phyloP scores from a whole-genome alignment of 2,888 invertebrate genomes.

The Branchellion lobata region DNA sequence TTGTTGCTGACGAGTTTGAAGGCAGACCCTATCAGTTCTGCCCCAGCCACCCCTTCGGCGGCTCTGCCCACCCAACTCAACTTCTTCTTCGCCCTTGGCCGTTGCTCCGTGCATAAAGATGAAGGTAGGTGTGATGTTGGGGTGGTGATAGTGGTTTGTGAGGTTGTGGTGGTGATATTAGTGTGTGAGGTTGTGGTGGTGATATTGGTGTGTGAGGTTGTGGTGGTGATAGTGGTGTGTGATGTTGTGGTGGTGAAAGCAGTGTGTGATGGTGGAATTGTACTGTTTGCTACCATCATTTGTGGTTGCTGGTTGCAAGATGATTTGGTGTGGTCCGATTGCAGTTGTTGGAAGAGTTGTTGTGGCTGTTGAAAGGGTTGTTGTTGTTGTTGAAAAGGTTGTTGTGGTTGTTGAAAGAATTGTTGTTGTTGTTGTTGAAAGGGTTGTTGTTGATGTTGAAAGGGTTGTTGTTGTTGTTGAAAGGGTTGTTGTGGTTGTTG shows the following conservation, averaged over 20 bases:
- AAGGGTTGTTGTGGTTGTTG: neutral
- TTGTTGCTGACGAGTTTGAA: conserved; percentile 27
- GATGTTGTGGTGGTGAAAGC: neutral
- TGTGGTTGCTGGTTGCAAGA: too few relatives aligned
- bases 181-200: neutral
- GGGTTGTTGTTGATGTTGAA: neutral
- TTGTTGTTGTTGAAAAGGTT: neutral
- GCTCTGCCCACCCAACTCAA: conserved; percentile 13
- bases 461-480: neutral
- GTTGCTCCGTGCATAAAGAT: neutral
- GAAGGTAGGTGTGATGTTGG: neutral
- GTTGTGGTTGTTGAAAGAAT: neutral
- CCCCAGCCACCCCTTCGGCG: conserved; percentile 11
- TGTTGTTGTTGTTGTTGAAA: neutral
- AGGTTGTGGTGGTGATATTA: neutral
- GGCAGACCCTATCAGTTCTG: conserved; percentile 30
- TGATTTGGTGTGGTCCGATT: too few relatives aligned
- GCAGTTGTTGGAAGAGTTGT: too few relatives aligned
- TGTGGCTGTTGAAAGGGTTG: neutral
- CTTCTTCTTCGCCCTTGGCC: neutral
- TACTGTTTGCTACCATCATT: too few relatives aligned
- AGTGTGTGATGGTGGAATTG: neutral
- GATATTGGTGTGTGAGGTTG: neutral
- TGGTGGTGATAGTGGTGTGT: neutral
- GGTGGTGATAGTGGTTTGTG: neutral